Evolutionary conservation across 2,797 vertebrate genomes (phyloP).

Genomic region (Cyprinodon diabolis): DNA sequence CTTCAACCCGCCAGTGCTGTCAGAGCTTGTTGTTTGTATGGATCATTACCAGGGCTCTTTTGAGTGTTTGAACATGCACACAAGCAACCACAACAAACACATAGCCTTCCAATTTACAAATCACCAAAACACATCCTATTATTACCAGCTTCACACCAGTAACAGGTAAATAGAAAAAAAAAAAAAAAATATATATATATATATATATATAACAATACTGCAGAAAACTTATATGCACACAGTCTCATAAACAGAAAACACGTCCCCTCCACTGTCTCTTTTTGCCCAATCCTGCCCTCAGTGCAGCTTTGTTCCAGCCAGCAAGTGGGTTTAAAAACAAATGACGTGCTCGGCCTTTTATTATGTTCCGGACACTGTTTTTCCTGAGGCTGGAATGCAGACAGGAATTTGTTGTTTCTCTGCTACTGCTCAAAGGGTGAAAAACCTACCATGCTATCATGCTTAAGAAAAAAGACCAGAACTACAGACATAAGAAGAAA

Average conservation of each 20-base stretch:
- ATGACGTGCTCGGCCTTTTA: slow-evolving; percentile 78
- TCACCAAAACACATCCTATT: slow-evolving; percentile 33
- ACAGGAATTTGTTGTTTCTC: slow-evolving; percentile 85
- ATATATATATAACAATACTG: slow-evolving; percentile 27
- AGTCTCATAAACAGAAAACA: slow-evolving; percentile 56
- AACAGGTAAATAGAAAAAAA: background rate
- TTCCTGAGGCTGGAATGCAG: slow-evolving; percentile 80
- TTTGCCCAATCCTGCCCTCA: slow-evolving; percentile 61
- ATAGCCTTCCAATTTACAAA: slow-evolving; percentile 25
- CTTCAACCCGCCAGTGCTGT: slow-evolving; percentile 55
- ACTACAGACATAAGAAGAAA: slow-evolving; percentile 23
- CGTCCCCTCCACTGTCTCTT: slow-evolving; percentile 55
- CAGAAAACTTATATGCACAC: slow-evolving; percentile 29
- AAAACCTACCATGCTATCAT: slow-evolving; percentile 61
- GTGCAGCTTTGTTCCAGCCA: slow-evolving; percentile 70
- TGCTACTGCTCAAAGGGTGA: slow-evolving; percentile 69
- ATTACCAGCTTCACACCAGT: slow-evolving; percentile 46
- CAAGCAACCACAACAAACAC: slow-evolving; percentile 47
- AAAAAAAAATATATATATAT: no score
- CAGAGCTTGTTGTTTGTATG: slow-evolving; percentile 47
- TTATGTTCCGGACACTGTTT: slow-evolving; percentile 81
- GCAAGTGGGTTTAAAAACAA: slow-evolving; percentile 78
- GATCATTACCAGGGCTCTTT: slow-evolving; percentile 40
- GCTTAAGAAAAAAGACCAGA: slow-evolving; percentile 47
- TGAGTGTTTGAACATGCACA: slow-evolving; percentile 11